Conservation (phyloP, 2,888 invertebrate species). For the Hipparchia semele region DNA sequence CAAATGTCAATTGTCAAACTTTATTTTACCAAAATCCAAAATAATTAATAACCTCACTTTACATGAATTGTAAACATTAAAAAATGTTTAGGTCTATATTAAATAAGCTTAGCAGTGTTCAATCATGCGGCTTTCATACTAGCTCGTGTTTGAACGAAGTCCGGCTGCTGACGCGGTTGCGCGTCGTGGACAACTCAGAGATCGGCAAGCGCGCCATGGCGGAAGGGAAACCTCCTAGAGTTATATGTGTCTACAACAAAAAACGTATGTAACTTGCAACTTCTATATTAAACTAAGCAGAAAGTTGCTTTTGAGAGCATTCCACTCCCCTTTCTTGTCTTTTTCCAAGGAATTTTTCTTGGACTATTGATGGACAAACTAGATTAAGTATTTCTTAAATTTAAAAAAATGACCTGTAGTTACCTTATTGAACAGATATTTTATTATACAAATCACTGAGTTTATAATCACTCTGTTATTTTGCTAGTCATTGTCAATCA, state of each 20-base stretch:
- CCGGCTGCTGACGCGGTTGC: slow-evolving; percentile 88
- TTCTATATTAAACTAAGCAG: neutral
- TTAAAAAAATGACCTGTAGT: too few species aligned
- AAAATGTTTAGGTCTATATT: slow-evolving; percentile 66
- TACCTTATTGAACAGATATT: too few species aligned
- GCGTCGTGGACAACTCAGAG: slow-evolving; percentile 98
- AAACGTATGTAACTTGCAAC: slow-evolving; percentile 62
- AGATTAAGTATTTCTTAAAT: too few species aligned
- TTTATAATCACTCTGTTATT: too few species aligned
- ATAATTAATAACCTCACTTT: slow-evolving; percentile 31
- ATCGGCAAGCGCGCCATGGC: slow-evolving; percentile 97
- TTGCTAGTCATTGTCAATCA: too few species aligned
- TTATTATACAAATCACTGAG: too few species aligned
- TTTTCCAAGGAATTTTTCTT: too few species aligned
- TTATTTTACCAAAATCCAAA: too few species aligned
- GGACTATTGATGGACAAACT: too few species aligned
- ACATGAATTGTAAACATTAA: slow-evolving; percentile 25
- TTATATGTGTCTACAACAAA: slow-evolving; percentile 97
- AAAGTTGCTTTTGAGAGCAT: neutral
- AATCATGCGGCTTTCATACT: slow-evolving; percentile 80
- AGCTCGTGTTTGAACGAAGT: slow-evolving; percentile 85
- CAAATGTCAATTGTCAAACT: slow-evolving; percentile 19
- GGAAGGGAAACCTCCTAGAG: slow-evolving; percentile 95
- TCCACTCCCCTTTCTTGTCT: neutral
- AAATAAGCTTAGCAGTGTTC: slow-evolving; percentile 49